Percentiles rank a stretch among this genome's conserved stretches.
These are phyloP conservation scores for Cosmia trapezina DNA, from an alignment of 2,888 invertebrate genomes.

Conservation along the genomic window DNA sequence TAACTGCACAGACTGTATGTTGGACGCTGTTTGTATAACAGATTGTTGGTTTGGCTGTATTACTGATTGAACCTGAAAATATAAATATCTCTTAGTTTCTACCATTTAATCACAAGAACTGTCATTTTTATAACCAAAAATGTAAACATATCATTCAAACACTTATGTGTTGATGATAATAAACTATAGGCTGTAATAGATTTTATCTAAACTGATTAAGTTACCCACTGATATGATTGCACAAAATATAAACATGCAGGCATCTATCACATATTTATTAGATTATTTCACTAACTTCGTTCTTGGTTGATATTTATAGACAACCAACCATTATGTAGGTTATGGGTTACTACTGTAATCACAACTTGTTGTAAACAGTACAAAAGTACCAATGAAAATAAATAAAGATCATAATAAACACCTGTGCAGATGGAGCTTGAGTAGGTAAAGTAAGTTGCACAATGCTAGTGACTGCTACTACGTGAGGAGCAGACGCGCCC, in stretches of 20 bases:
- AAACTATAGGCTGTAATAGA: slow-evolving; percentile 1
- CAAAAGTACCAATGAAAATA: slow-evolving; percentile 35
- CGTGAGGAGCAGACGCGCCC: slow-evolving; percentile 79
- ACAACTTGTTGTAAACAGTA: slow-evolving; percentile 52
- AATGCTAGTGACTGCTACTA: slow-evolving; percentile 93
- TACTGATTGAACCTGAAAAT: slow-evolving; percentile 96
- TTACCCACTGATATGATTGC: slow-evolving; percentile 21
- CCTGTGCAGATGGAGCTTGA: slow-evolving; percentile 92
- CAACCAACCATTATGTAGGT: slow-evolving; percentile 36
- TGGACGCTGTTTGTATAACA: slow-evolving; percentile 98
- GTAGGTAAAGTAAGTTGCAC: slow-evolving; percentile 95
- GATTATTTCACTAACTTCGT: slow-evolving; percentile 7
- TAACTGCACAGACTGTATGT: slow-evolving; percentile 95
- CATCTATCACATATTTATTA: slow-evolving; percentile 10
- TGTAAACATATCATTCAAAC: slow-evolving; percentile 26
- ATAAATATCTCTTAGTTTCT: slow-evolving; percentile 49
- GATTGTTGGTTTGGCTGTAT: slow-evolving; percentile 99
- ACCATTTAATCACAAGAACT: slow-evolving; percentile 1
- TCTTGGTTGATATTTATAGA: slow-evolving; percentile 24
- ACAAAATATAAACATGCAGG: slow-evolving; percentile 35
- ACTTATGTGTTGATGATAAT: slow-evolving; percentile 18
- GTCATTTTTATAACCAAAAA: slow-evolving; percentile 1
- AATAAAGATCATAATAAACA: slow-evolving; percentile 78
- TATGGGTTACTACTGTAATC: slow-evolving; percentile 21
- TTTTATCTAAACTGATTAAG: slow-evolving; percentile 20